Percentiles rank a stretch among this genome's conserved stretches.
Evolutionary conservation across 2,888 invertebrate species (phyloP).

Genomic region (Ichneumoninae sp.): DNA sequence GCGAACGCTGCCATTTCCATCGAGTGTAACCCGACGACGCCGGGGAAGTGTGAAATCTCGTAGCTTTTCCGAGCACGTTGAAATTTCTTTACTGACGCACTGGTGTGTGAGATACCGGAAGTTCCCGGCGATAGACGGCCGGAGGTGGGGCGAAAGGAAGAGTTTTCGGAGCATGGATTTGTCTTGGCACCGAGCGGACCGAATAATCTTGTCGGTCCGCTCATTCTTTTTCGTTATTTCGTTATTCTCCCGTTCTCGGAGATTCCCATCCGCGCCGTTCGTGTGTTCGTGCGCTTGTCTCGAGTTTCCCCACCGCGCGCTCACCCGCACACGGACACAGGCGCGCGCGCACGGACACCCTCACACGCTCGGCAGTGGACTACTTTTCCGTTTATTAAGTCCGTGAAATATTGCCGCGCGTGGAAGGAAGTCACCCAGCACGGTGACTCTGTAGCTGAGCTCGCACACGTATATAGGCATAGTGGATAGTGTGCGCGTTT

Average conservation of each 20-base stretch:
- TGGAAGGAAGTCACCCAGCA: constrained; percentile 64
- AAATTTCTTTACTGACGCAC: constrained; percentile 53
- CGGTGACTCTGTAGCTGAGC: constrained; percentile 45
- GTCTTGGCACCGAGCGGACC: constrained; percentile 68
- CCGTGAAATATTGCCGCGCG: constrained; percentile 72
- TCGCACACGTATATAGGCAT: constrained; percentile 17
- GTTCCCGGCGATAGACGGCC: constrained; percentile 27
- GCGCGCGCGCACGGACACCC: constrained; percentile 1
- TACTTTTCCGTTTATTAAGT: constrained; percentile 75
- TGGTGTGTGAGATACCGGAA: constrained; percentile 57
- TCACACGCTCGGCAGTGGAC: constrained; percentile 70
- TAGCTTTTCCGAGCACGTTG: constrained; percentile 3
- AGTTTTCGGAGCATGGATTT: constrained; percentile 57
- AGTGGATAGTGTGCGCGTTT: neutral
- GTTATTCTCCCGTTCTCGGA: constrained; percentile 56
- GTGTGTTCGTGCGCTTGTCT: constrained; percentile 52
- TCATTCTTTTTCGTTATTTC: constrained; percentile 68
- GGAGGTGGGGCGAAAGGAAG: constrained; percentile 5
- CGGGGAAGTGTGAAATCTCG: constrained; percentile 30
- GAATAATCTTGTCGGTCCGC: constrained; percentile 67
- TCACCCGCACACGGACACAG: constrained; percentile 7
- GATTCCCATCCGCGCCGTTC: constrained; percentile 45
- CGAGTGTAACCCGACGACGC: neutral
- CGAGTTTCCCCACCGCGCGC: constrained; percentile 16
- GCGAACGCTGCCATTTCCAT: neutral